phyloP scores from a whole-genome alignment of 1,140 invertebrate species.

The Drosophila melanogaster region DNA sequence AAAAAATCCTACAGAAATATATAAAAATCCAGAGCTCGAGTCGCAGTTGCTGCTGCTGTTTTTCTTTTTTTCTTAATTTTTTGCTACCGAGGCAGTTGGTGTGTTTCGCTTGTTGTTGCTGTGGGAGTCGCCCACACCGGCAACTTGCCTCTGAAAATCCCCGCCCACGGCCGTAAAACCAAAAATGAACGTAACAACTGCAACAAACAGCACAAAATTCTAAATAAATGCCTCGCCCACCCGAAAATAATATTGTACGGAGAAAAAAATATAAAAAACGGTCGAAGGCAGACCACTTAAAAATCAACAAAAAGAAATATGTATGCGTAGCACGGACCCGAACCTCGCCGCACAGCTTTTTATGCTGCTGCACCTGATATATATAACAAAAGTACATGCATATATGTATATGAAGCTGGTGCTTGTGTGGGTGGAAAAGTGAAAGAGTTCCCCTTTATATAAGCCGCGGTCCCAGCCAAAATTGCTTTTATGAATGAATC shows the following conservation, averaged over 20 bases:
- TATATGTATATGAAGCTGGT: neutral
- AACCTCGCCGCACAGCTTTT: slow-evolving; percentile 11
- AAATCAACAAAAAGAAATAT: slow-evolving; percentile 10
- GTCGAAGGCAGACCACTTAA: slow-evolving; percentile 13
- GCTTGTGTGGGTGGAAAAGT: slow-evolving; percentile 45
- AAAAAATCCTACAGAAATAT: slow-evolving; percentile 1
- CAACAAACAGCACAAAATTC: slow-evolving; percentile 59
- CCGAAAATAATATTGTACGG: slow-evolving; percentile 38
- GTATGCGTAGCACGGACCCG: slow-evolving; percentile 7
- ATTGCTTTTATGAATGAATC: slow-evolving; percentile 73
- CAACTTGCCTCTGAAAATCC: slow-evolving; percentile 40
- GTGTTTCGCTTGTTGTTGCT: slow-evolving; percentile 9
- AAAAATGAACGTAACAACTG: slow-evolving; percentile 66
- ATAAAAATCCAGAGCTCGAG: slow-evolving; percentile 30
- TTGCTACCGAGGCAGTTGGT: slow-evolving; percentile 24
- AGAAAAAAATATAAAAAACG: slow-evolving; percentile 14
- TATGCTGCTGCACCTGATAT: slow-evolving; percentile 35
- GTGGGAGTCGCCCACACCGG: slow-evolving; percentile 48
- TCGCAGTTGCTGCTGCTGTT: slow-evolving; percentile 14
- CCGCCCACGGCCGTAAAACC: slow-evolving; percentile 61
- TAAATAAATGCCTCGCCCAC: slow-evolving; percentile 69
- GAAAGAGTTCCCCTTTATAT: slow-evolving; percentile 63
- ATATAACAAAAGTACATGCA: neutral
- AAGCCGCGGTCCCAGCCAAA: slow-evolving; percentile 46
- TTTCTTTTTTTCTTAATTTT: neutral